Conservation (phyloP, 2,888 invertebrate species). For the Amiota mariae region DNA sequence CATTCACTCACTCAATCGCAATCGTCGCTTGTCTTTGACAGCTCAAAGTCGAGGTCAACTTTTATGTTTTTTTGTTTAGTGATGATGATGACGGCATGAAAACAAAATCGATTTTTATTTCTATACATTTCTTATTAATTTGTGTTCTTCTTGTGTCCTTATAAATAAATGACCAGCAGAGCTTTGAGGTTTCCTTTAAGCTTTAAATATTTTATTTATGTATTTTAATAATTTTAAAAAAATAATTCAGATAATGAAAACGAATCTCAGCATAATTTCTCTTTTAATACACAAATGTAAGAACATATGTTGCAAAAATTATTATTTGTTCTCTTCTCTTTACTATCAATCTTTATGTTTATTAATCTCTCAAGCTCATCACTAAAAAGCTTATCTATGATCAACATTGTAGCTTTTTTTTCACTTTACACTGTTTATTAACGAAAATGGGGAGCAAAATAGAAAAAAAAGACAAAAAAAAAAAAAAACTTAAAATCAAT, state of each 20-base stretch:
- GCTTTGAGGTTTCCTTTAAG: neutral
- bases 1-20: constrained; percentile 5
- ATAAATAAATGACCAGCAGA: neutral
- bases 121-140: neutral
- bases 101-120: constrained; percentile 28
- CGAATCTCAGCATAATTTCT: no score
- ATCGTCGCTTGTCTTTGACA: constrained; percentile 63
- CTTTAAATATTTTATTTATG: neutral
- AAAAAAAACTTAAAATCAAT: neutral
- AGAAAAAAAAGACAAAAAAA: neutral
- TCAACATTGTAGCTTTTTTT: no score
- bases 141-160: constrained; percentile 3
- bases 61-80: constrained; percentile 54
- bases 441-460: constrained; percentile 11
- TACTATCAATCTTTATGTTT: no score
- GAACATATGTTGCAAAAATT: no score
- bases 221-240: no score
- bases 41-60: constrained; percentile 72
- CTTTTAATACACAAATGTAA: no score
- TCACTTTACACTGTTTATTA: no score
- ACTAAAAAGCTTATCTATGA: no score
- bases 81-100: constrained; percentile 6
- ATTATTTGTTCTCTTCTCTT: no score
- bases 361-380: no score
- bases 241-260: no score